A percentile compares a stretch with the other conserved stretches of the same genome.
Evolutionary conservation across 2,888 invertebrate species (phyloP).

Genomic region (Spodoptera exigua): DNA sequence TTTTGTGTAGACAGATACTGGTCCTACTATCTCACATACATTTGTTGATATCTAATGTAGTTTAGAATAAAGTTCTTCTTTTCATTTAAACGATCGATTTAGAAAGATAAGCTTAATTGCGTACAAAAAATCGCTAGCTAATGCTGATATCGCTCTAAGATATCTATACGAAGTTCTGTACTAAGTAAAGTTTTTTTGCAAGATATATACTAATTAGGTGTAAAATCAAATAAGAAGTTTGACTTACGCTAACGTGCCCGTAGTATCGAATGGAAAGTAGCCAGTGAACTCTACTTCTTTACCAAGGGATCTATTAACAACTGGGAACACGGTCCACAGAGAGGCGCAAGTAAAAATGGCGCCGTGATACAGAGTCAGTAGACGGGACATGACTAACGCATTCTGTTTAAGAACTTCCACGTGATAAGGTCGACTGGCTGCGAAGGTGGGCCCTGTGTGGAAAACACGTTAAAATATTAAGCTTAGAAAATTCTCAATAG

Average conservation of each 20-base stretch:
- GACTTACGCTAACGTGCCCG: constrained; percentile 69
- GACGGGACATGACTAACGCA: constrained; percentile 68
- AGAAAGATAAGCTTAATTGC: too few species aligned
- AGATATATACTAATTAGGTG: background rate
- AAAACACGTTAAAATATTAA: too few species aligned
- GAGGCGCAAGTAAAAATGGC: constrained; percentile 64
- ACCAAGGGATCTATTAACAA: constrained; percentile 70
- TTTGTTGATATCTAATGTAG: too few species aligned
- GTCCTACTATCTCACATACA: too few species aligned
- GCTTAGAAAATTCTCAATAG: background rate
- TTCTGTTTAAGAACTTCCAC: constrained; percentile 67
- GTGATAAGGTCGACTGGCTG: constrained; percentile 66
- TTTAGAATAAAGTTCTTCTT: too few species aligned
- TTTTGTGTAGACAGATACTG: too few species aligned
- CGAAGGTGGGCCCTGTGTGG: constrained; percentile 65
- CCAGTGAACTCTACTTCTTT: constrained; percentile 72
- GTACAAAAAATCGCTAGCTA: too few species aligned
- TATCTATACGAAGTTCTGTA: too few species aligned
- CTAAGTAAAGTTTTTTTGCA: too few species aligned
- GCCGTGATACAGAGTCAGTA: constrained; percentile 68
- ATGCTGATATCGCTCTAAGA: too few species aligned
- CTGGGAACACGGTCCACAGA: constrained; percentile 71
- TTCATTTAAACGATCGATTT: too few species aligned
- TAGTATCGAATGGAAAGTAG: constrained; percentile 78
- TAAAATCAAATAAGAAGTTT: background rate